phyloP scores from a whole-genome alignment of 1,140 invertebrate genomes.

The Lepidurus apus region DNA sequence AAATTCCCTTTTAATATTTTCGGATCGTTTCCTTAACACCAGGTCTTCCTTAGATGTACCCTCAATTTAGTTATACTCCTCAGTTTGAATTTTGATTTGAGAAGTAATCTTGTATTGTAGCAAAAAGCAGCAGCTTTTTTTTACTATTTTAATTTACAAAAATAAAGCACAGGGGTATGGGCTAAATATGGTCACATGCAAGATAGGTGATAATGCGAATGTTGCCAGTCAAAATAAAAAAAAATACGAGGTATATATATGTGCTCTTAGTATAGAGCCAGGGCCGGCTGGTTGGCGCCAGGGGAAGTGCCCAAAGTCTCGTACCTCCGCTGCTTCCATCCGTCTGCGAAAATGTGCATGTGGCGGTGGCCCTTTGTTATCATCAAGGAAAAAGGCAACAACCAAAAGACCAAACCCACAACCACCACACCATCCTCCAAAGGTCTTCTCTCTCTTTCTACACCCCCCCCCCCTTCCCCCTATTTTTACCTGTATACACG shows the following conservation, averaged over 20 bases:
- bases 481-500: neutral
- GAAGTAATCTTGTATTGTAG: too few relatives aligned
- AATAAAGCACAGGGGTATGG: too few relatives aligned
- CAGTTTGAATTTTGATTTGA: too few relatives aligned
- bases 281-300: slow-evolving; percentile 9
- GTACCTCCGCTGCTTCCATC: slow-evolving; percentile 13
- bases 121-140: too few relatives aligned
- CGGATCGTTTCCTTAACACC: too few relatives aligned
- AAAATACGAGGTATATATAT: slow-evolving; percentile 4
- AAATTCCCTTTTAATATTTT: too few relatives aligned
- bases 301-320: slow-evolving; percentile 16
- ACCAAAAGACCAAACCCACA: neutral
- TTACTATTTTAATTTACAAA: too few relatives aligned
- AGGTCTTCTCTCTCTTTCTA: neutral
- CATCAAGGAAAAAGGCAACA: slow-evolving; percentile 13
- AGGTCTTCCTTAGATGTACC: too few relatives aligned
- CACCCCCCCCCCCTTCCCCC: neutral
- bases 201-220: neutral
- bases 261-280: neutral
- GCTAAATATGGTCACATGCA: neutral
- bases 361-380: slow-evolving; percentile 20
- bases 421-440: neutral
- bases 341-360: slow-evolving; percentile 21
- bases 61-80: too few relatives aligned
- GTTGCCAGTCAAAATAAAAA: neutral